A percentile compares a stretch with the other conserved stretches of the same genome.
Conservation (phyloP, 2,797 vertebrate species). For the Melanotaenia parkinsoni region DNA sequence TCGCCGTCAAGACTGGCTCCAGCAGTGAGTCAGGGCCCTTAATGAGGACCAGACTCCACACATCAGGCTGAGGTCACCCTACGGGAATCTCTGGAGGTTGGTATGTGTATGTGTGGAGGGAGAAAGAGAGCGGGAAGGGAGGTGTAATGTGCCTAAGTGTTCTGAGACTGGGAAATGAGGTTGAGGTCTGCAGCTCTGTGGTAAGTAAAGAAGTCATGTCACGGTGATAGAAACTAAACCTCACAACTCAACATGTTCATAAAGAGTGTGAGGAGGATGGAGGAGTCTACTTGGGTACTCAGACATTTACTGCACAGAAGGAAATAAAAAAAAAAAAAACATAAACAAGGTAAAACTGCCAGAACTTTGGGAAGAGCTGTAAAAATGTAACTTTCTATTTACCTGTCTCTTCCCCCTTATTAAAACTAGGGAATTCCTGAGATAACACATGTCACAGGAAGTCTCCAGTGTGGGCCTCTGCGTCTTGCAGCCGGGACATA, state of each 20-base stretch:
- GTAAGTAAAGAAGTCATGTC: slow-evolving; percentile 56
- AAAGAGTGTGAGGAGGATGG: slow-evolving; percentile 42
- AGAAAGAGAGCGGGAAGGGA: slow-evolving; percentile 25
- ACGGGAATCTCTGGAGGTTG: slow-evolving; percentile 73
- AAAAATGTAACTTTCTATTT: slow-evolving; percentile 25
- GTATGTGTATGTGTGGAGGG: slow-evolving; percentile 50
- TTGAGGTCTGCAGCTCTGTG: slow-evolving; percentile 45
- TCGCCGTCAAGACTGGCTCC: slow-evolving; percentile 76
- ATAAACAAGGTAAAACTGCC: slow-evolving; percentile 44
- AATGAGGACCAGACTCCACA: slow-evolving; percentile 84
- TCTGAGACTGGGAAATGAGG: slow-evolving; percentile 23
- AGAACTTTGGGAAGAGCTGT: slow-evolving; percentile 19
- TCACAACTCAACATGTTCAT: slow-evolving; percentile 51
- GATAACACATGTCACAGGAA: slow-evolving; percentile 60
- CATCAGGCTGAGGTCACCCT: slow-evolving; percentile 76
- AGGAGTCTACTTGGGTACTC: slow-evolving; percentile 16
- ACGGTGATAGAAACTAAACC: slow-evolving; percentile 51
- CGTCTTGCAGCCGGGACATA: slow-evolving; percentile 57
- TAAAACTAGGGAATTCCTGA: slow-evolving; percentile 52
- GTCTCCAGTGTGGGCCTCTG: slow-evolving; percentile 63
- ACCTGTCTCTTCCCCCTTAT: slow-evolving; percentile 36
- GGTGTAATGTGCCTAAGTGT: slow-evolving; percentile 37
- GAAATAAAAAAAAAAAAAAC: slow-evolving; percentile 40
- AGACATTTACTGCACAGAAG: slow-evolving; percentile 36
- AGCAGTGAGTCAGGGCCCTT: slow-evolving; percentile 78